phyloP scores from a whole-genome alignment of 2,797 vertebrate genomes.

The Gouania willdenowi region DNA sequence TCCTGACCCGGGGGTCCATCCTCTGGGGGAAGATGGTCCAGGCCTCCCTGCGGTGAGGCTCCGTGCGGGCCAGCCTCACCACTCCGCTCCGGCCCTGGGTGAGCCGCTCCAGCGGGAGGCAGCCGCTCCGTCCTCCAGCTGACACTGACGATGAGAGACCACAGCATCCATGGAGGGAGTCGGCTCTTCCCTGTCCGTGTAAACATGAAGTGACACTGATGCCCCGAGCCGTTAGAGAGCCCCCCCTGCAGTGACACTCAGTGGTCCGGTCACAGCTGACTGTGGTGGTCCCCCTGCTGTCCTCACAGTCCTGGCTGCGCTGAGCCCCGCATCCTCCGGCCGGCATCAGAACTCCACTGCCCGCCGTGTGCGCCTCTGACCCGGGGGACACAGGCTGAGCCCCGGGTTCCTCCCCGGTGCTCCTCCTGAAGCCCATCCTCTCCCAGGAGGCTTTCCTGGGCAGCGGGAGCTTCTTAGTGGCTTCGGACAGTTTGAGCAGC shows the following conservation, averaged over 20 bases:
- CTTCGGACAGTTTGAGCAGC: conserved; percentile 58
- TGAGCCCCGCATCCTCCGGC: conserved; percentile 41
- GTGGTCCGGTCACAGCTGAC: conserved; percentile 16
- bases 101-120: conserved; percentile 56
- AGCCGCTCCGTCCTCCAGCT: conserved; percentile 2
- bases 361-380: background rate
- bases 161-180: conserved; percentile 16
- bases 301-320: conserved; percentile 51
- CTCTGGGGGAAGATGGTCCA: conserved; percentile 85
- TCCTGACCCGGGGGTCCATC: conserved; percentile 74
- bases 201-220: no score
- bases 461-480: conserved; percentile 56
- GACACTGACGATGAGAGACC: conserved; percentile 7
- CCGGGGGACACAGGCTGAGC: background rate
- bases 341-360: conserved; percentile 4
- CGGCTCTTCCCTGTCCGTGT: conserved; percentile 18
- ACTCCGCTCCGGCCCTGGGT: conserved; percentile 74
- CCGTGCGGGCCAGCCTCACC: conserved; percentile 72
- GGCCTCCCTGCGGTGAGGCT: conserved; percentile 79
- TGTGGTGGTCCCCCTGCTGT: conserved; percentile 15
- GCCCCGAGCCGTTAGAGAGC: no score
- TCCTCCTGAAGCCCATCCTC: conserved; percentile 48
- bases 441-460: conserved; percentile 53
- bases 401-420: conserved; percentile 2
- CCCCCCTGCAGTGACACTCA: conserved; percentile 17